These are phyloP conservation scores for Podargus strigoides DNA, from an alignment of 2,797 vertebrate species.

Conservation along the genomic window DNA sequence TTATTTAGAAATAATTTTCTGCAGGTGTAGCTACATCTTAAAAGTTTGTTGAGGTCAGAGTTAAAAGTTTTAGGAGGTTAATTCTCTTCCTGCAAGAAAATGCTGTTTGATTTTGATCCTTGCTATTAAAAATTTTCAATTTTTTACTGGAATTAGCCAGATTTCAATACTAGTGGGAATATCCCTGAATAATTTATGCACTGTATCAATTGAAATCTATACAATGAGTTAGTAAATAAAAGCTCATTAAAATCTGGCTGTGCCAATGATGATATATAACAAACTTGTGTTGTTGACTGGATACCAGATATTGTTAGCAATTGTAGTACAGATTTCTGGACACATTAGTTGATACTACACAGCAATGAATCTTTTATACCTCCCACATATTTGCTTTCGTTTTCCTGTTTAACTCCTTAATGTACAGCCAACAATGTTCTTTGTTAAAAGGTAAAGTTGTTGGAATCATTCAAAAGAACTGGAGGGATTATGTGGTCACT, in stretches of 20 bases:
- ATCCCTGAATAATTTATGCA: background rate
- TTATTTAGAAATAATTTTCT: background rate
- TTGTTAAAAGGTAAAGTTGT: constrained; percentile 84
- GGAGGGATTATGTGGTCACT: constrained; percentile 95
- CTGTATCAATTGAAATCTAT: background rate
- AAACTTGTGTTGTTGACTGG: background rate
- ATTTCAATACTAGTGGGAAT: background rate
- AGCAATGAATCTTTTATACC: background rate
- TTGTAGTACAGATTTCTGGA: background rate
- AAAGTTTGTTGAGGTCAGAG: background rate
- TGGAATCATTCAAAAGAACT: constrained; percentile 92
- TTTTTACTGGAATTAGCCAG: background rate
- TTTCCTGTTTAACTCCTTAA: background rate
- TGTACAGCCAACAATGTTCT: background rate
- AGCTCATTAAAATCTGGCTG: background rate
- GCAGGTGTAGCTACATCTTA: background rate
- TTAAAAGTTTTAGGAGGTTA: background rate
- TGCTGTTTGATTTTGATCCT: background rate
- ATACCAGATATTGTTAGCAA: background rate
- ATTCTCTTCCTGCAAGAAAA: background rate
- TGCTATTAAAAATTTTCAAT: background rate
- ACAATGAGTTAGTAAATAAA: background rate
- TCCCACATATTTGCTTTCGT: background rate
- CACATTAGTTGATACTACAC: background rate
- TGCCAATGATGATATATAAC: background rate